Conservation (phyloP, 2,888 invertebrate species). For the Drosophila formosana region DNA sequence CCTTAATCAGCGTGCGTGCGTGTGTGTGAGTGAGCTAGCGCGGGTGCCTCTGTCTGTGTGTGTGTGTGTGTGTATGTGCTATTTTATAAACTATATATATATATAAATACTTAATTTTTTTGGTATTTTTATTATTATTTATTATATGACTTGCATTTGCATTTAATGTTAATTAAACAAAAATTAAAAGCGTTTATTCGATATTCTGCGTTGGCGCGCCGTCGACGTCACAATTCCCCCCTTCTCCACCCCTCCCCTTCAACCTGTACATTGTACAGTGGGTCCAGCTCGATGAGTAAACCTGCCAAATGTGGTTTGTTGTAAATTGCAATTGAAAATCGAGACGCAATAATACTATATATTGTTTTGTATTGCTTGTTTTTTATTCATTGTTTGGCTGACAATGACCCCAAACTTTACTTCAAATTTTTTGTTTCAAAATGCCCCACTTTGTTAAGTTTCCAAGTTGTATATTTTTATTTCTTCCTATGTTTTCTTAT, state of each 20-base stretch:
- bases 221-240: slow-evolving; percentile 30
- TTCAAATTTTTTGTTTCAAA: too few species aligned
- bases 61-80: slow-evolving; percentile 31
- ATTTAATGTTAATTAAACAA: slow-evolving; percentile 21
- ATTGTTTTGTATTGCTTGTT: slow-evolving; percentile 1
- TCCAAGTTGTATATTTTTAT: too few species aligned
- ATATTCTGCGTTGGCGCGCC: slow-evolving; percentile 35
- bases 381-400: neutral
- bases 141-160: slow-evolving; percentile 15
- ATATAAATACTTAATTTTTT: neutral
- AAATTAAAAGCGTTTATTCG: slow-evolving; percentile 31
- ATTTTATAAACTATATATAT: slow-evolving; percentile 38
- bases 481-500: neutral
- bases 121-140: slow-evolving; percentile 16
- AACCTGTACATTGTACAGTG: slow-evolving; percentile 33
- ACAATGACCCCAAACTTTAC: neutral
- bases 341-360: slow-evolving; percentile 8
- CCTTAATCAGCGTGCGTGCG: slow-evolving; percentile 52
- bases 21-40: slow-evolving; percentile 38
- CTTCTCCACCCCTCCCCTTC: neutral
- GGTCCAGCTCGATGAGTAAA: slow-evolving; percentile 24
- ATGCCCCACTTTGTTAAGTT: too few species aligned
- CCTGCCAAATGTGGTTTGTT: neutral
- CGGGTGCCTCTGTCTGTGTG: slow-evolving; percentile 35
- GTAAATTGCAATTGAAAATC: slow-evolving; percentile 19